Evolutionary conservation across 2,888 invertebrate genomes (phyloP), one percentile per base, ranked within the genome.

Genomic region (Polydesmus complanatus): DNA sequence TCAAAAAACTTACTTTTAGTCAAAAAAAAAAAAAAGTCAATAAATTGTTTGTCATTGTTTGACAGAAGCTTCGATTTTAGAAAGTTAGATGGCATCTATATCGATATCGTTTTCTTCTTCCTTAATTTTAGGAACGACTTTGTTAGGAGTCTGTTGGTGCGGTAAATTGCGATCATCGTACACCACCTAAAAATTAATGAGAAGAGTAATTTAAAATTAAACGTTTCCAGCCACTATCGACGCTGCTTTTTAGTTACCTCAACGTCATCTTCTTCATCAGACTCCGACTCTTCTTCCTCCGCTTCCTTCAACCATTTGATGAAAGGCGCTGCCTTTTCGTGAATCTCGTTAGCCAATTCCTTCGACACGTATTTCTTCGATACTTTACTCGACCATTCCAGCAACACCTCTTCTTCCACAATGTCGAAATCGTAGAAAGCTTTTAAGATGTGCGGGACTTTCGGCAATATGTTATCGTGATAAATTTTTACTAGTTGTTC

Each of bases 341-440:
- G 88, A 72, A 98, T 93, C 73, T 96, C 93, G 64, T 86, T 85
- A 63, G 88, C 85, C 63, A 94, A 76, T 74, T 97, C 96, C 73
- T 88, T 88, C 62, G 85, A 80, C 55, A 95, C 94, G 75, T 92
- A 94, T 76, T 95, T 96, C 78, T 90, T 93, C 69, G 75, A 74
- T 19, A 75, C 73, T 80, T 95, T 97, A 68, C 85, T 86, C 8
- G 87, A 85, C 98, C 98, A 99, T 66, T 96, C 95, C 64, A 97
- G 78, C 67, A 98, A 80, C 54, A 88, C 85, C 72, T 90, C 88
- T 76, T 98, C 98, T 67, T 93, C 93, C 69, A 98, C 79, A 69
- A 98, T 88, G 77, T 98, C 98, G 68, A 79, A 75, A 77, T 98
- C 97, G 77, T 98, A 98, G 71, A 98, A 83, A 66, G 87, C 77